Evolutionary conservation across 2,888 invertebrate species (phyloP), one percentile per base, ranked within the genome.

Genomic region (Bembecia ichneumoniformis): DNA sequence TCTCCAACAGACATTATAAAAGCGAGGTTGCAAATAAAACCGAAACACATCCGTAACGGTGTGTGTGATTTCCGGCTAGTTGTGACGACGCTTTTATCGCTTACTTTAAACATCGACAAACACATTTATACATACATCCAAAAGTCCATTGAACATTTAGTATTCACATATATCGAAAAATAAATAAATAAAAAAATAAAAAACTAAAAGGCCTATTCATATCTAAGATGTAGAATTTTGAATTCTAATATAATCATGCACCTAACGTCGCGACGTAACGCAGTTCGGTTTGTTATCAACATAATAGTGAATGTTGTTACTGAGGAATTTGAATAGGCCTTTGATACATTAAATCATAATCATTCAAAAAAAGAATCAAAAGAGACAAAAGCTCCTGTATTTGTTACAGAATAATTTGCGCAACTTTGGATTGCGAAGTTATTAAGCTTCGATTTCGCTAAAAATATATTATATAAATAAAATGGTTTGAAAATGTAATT

Each of bases 41-140:
- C 48, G 40, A 36, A 49, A 48, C 51, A 17, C 43, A 57, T 40
- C 40, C 40, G n/a, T 40, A 13, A 13, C 14, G n/a, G 14, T 40
- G 28, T 28, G 28, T 40, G 13, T 40, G 40, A 40, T 40, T 40
- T 14, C 4, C 40, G 40, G 40, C n/a, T 40, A 51, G 59, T 70
- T 77, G 74, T 71, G 77, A 77, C 74, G 74, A 65, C 74, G 67
- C 74, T 72, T 71, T 75, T 71, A 66, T 61, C 61, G 51, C 67
- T 55, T 59, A 60, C 60, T 52, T 58, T 57, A 9, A 56, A 78
- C 73, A 77, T 57, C 61, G 55, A 72, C 63, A 68, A 51, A 69
- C 74, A 83, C 82, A 82, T 71, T 68, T 61, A 64, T 63, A 80
- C 78, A 75, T 68, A 64, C 81, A 83, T 79, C 76, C 79, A 74